These are phyloP conservation scores for honey bee (Apis mellifera) DNA, from an alignment of 1,140 invertebrate genomes.

Conservation along the genomic window Amel_HAv3.1 CM009945.2:6477501-6478000, in stretches of 20 bases:
- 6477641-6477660: neutral
- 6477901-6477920: neutral
- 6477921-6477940: neutral
- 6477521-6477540: conserved; percentile 3
- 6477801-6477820: conserved; percentile 9
- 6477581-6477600: neutral
- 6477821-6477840: neutral
- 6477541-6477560: neutral
- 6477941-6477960: neutral
- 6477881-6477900: neutral
- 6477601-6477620: neutral
- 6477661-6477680: neutral
- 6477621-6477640: neutral
- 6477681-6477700: neutral
- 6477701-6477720: too few relatives aligned
- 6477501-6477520: neutral
- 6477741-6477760: too few relatives aligned
- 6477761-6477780: neutral
- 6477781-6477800: neutral
- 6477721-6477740: too few relatives aligned
- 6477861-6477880: conserved; percentile 1
- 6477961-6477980: neutral
- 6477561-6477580: conserved; percentile 18
- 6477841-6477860: neutral
- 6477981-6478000: neutral